Conservation (phyloP, 92 coral and sea anemone genomes). For the Metridium senile region DNA sequence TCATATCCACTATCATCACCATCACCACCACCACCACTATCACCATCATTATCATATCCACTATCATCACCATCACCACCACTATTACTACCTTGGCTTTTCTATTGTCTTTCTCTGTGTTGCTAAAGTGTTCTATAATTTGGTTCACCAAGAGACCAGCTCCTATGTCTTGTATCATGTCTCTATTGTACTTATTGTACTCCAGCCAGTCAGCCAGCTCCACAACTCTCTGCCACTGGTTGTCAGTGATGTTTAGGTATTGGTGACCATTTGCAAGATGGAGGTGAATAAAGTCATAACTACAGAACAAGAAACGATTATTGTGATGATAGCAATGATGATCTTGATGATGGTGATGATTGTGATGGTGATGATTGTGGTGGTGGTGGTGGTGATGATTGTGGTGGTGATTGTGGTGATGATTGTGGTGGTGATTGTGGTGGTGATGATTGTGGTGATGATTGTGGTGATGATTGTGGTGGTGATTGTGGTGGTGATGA, state of each 20-base stretch:
- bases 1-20: neutral
- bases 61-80: neutral
- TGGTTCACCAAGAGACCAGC: constrained; percentile 72
- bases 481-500: no score
- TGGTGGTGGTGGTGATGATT: no score
- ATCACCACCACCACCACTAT: neutral
- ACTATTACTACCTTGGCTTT: constrained; percentile 36
- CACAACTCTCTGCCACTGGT: constrained; percentile 53
- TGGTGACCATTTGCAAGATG: constrained; percentile 66
- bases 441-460: no score
- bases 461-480: no score
- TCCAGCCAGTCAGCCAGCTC: constrained; percentile 76
- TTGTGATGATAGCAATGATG: neutral
- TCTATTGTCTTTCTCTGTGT: constrained; percentile 19
- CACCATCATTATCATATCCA: neutral
- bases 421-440: no score
- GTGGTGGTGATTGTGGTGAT: no score
- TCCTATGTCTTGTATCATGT: constrained; percentile 58
- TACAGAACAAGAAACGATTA: constrained; percentile 20
- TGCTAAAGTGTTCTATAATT: constrained; percentile 46
- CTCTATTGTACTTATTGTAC: constrained; percentile 64
- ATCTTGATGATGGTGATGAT: no score
- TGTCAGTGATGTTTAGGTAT: constrained; percentile 54
- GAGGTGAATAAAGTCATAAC: constrained; percentile 78
- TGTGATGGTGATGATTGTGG: no score